Conservation (phyloP, 2,888 invertebrate species). For the Cantharis rustica region DNA sequence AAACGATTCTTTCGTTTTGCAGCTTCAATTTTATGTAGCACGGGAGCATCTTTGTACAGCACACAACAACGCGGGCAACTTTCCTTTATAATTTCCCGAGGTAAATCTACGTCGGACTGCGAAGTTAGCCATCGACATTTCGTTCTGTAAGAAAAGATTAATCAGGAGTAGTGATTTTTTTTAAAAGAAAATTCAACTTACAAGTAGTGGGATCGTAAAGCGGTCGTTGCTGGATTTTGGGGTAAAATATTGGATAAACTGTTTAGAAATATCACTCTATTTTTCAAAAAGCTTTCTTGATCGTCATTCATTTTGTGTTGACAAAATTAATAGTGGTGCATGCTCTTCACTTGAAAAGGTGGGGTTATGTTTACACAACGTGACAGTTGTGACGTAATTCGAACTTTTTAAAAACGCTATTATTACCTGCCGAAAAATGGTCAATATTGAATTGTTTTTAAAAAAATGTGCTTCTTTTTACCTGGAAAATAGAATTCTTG, state of each 20-base stretch:
- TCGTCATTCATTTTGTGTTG: background rate
- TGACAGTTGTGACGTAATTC: background rate
- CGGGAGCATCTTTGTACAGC: background rate
- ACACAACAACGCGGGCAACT: constrained; percentile 18
- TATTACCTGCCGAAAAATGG: background rate
- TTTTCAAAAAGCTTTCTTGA: background rate
- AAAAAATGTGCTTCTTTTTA: background rate
- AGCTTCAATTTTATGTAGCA: background rate
- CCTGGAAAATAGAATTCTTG: background rate
- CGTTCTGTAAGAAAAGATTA: constrained; percentile 9
- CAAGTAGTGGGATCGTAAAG: constrained; percentile 17
- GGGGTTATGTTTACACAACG: background rate
- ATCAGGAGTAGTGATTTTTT: background rate
- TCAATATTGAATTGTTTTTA: background rate
- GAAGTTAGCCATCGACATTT: constrained; percentile 6
- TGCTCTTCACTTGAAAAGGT: background rate
- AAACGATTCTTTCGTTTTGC: constrained; percentile 7
- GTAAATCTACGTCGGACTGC: background rate
- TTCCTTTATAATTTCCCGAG: background rate
- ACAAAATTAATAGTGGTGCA: background rate
- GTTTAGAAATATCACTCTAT: constrained; percentile 4
- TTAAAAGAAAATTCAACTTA: constrained; percentile 9
- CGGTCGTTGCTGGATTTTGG: background rate
- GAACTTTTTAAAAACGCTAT: background rate
- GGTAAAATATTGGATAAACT: constrained; percentile 10